These are phyloP conservation scores for Andrena haemorrhoa DNA, from an alignment of 2,888 invertebrate species.

Conservation along the genomic window DNA sequence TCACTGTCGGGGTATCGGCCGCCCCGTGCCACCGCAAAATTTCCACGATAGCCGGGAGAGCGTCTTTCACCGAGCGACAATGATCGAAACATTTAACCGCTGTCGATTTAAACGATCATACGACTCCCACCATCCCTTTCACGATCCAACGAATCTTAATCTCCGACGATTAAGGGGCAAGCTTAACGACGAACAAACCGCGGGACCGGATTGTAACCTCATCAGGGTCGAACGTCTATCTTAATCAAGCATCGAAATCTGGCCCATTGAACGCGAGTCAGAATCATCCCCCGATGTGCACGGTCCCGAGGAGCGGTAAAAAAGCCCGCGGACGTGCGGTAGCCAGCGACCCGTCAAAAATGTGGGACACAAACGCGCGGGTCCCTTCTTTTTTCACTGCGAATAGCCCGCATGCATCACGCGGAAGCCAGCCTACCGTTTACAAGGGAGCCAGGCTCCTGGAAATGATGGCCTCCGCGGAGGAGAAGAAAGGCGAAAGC, in stretches of 20 bases:
- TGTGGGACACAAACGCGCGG: conserved; percentile 69
- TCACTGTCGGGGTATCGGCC: conserved; percentile 15
- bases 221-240: conserved; percentile 17
- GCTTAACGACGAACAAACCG: neutral
- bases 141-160: neutral
- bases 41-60: neutral
- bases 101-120: neutral
- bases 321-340: conserved; percentile 20
- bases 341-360: conserved; percentile 74
- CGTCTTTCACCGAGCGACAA: neutral
- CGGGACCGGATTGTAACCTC: neutral
- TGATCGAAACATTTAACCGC: neutral
- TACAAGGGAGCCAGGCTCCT: conserved; percentile 72
- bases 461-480: conserved; percentile 72
- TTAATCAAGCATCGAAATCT: conserved; percentile 36
- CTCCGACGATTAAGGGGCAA: neutral
- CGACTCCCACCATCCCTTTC: neutral
- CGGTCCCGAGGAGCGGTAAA: conserved; percentile 1
- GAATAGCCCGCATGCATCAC: conserved; percentile 78
- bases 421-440: conserved; percentile 65
- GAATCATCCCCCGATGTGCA: conserved; percentile 13
- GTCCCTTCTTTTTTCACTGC: conserved; percentile 64
- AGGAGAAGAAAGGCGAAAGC: conserved; percentile 69
- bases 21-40: neutral
- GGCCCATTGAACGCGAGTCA: conserved; percentile 43